Evolutionary conservation across 2,797 vertebrate genomes (phyloP).

Genomic region (Danio tinwini): DNA sequence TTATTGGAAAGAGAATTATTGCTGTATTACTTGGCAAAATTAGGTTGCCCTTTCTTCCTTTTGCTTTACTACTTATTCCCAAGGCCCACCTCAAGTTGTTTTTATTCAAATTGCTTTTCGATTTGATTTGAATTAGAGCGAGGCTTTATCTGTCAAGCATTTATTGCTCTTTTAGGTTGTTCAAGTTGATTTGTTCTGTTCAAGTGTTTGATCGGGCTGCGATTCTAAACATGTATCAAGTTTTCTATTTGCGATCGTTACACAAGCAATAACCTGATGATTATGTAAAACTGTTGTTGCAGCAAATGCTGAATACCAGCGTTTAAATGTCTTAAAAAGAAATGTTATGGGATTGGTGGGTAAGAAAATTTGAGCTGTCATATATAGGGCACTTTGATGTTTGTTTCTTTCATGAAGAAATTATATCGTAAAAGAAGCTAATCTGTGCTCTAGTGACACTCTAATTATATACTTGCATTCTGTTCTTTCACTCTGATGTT

Average conservation of each 20-base stretch:
- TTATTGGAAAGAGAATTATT: conserved; percentile 35
- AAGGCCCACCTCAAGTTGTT: conserved; percentile 10
- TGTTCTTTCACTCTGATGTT: conserved; percentile 35
- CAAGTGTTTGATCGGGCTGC: not conserved
- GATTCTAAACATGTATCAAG: conserved; percentile 3
- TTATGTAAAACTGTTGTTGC: conserved; percentile 15
- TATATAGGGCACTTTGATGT: not conserved
- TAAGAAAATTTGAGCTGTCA: conserved; percentile 1
- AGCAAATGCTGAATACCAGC: not conserved
- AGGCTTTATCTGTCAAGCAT: not conserved
- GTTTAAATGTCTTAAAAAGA: conserved; percentile 14
- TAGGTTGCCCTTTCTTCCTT: conserved; percentile 19
- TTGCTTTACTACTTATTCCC: conserved; percentile 42
- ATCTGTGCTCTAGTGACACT: conserved; percentile 16
- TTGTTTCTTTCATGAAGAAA: not conserved
- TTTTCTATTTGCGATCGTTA: conserved; percentile 16
- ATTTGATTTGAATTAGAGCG: not conserved
- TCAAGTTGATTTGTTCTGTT: conserved; percentile 16
- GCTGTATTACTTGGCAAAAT: conserved; percentile 27
- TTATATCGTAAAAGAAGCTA: not conserved
- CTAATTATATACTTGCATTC: conserved; percentile 35
- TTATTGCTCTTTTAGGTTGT: not conserved
- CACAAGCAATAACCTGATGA: conserved; percentile 19
- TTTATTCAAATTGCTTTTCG: not conserved
- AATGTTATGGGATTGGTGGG: not conserved